Percentiles rank a stretch among this genome's conserved stretches.
These are phyloP conservation scores for Palythoa grandiflora DNA, from an alignment of 92 coral and sea anemone genomes.

Conservation along the genomic window DNA sequence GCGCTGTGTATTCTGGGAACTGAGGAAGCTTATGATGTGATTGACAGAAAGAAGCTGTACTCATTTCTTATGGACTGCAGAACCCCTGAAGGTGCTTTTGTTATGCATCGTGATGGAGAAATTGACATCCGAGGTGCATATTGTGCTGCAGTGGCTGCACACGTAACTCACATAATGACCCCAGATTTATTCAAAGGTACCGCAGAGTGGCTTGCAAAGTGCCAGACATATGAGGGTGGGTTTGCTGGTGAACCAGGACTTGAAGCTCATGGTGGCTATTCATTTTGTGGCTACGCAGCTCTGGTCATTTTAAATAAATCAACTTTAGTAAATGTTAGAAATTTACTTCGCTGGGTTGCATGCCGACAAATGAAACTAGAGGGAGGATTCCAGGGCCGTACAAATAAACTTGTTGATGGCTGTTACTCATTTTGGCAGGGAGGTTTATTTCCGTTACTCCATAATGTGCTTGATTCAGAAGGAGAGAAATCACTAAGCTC, in stretches of 20 bases:
- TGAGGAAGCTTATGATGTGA: slow-evolving; percentile 84
- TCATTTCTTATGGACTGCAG: slow-evolving; percentile 81
- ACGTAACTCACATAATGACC: slow-evolving; percentile 76
- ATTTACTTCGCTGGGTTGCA: slow-evolving; percentile 84
- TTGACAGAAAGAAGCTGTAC: slow-evolving; percentile 84
- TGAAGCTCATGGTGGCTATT: slow-evolving; percentile 99
- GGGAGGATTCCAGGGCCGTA: slow-evolving; percentile 98
- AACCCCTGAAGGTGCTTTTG: slow-evolving; percentile 83
- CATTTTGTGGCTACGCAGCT: slow-evolving; percentile 97
- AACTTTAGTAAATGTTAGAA: slow-evolving; percentile 71
- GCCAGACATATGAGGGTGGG: slow-evolving; percentile 99
- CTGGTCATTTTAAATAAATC: slow-evolving; percentile 86
- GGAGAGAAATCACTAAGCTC: slow-evolving; percentile 71
- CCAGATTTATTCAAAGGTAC: slow-evolving; percentile 93
- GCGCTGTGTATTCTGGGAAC: slow-evolving; percentile 93
- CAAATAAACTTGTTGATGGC: slow-evolving; percentile 98
- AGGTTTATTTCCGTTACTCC: slow-evolving; percentile 93
- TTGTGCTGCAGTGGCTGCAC: slow-evolving; percentile 93
- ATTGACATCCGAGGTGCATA: slow-evolving; percentile 98
- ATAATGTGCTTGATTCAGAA: slow-evolving; percentile 78
- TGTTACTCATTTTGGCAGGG: slow-evolving; percentile 99
- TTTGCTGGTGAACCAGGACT: slow-evolving; percentile 98
- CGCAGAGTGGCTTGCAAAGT: slow-evolving; percentile 93
- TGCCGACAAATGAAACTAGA: slow-evolving; percentile 94
- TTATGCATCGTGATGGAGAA: slow-evolving; percentile 98